phyloP scores from a whole-genome alignment of 2,888 invertebrate genomes.

The Ophonus ardosiacus region DNA sequence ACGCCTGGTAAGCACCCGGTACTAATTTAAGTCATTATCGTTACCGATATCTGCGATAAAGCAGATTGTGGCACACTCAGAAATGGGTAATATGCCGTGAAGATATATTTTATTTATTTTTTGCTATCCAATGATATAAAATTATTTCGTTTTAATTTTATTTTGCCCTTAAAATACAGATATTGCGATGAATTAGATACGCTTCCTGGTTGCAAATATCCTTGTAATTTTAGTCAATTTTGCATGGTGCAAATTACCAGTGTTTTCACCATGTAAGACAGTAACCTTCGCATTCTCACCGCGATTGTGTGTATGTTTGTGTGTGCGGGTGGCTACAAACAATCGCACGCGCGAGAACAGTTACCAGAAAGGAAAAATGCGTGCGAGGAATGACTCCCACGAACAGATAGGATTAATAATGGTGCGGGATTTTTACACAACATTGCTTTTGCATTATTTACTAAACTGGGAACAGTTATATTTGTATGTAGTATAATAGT shows the following conservation, averaged over 20 bases:
- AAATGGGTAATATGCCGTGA: too few species aligned
- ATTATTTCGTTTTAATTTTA: too few species aligned
- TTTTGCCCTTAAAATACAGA: too few species aligned
- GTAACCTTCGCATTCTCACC: slow-evolving; percentile 52
- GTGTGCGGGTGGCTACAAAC: slow-evolving; percentile 19
- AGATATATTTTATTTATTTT: too few species aligned
- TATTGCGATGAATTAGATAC: too few species aligned
- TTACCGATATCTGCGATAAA: too few species aligned
- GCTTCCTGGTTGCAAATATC: not conserved
- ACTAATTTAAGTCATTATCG: too few species aligned
- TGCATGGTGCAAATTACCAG: not conserved
- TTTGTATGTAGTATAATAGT: not conserved
- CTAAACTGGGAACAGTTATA: slow-evolving; percentile 14
- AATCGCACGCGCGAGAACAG: slow-evolving; percentile 46
- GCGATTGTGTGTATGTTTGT: not conserved
- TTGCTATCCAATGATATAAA: too few species aligned
- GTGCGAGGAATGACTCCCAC: slow-evolving; percentile 42
- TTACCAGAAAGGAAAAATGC: slow-evolving; percentile 45
- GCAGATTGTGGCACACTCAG: too few species aligned
- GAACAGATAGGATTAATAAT: slow-evolving; percentile 21
- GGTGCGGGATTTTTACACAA: slow-evolving; percentile 8
- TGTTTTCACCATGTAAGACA: slow-evolving; percentile 28
- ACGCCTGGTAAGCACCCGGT: too few species aligned
- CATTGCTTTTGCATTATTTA: slow-evolving; percentile 38
- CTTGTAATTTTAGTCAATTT: not conserved